Base-by-base conservation (phyloP, 2,888 invertebrate species). In the Lapara coniferarum region DNA sequence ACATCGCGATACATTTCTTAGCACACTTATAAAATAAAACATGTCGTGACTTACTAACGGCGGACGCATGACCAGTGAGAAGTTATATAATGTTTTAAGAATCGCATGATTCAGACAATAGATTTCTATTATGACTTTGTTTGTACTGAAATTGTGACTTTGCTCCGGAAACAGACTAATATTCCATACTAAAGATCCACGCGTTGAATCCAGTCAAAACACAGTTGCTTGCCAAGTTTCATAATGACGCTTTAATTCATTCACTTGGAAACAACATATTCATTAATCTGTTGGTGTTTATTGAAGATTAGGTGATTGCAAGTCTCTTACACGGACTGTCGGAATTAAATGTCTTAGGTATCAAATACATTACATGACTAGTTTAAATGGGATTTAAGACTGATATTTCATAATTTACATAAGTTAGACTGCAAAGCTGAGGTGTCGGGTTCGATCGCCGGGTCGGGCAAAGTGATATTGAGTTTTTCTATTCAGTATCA, bases 231-330 rank as follows among this genome's bases (percentile, higher is more conserved):
- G 59, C 59, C 59, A 59, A 59, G 59, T 46, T 59, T 16, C 46
- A n/a, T 58, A 58, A 66, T 70, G 66, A 59, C 70, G 59, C 67
- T 58, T 59, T 44, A 46, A 59, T 59, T 59, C 12, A 59, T 46
- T 5, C 37, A 58, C 37, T 58, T n/a, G 58, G 58, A n/a, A 58
- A 16, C 46, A 46, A 10, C 37, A 10, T 7, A 30, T 37, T 58
- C 2, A 37, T 12, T 58, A 7, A 58, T 58, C 14, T 37, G 10
- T 58, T 3, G 30, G 30, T 37, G 14, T 37, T 14, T 58, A 13
- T 37, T 14, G 8, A 37, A 58, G 30, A 58, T 37, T 58, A 37
- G 25, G 12, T 14, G 25, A 25, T 4, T 12, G 52, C 14, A 52
- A 14, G 12, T 52, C 1, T 46, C 46, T 46, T 46, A 25, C 25